phyloP scores from a whole-genome alignment of 1,140 invertebrate species.

The Drosophila sechellia region DNA sequence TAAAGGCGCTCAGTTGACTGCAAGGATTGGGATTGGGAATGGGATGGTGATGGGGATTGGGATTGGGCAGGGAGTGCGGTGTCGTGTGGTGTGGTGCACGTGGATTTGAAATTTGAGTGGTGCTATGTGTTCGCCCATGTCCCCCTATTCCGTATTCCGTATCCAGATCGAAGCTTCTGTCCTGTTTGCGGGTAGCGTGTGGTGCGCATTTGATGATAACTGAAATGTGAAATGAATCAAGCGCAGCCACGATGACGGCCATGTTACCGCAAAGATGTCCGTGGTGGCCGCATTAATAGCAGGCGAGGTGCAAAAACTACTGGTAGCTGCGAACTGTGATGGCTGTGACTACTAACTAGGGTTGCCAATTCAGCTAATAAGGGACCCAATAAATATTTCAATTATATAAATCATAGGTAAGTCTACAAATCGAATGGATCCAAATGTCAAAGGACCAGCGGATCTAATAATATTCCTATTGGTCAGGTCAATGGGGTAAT shows the following conservation, averaged over 20 bases:
- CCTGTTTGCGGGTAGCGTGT: conserved; percentile 6
- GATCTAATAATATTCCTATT: too few species aligned
- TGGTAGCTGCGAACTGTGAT: conserved; percentile 16
- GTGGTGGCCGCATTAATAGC: conserved; percentile 51
- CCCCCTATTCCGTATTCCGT: neutral
- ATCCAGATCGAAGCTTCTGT: conserved; percentile 7
- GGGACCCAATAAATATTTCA: too few species aligned
- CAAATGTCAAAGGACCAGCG: too few species aligned
- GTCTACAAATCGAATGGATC: too few species aligned
- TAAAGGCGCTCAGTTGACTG: conserved; percentile 52
- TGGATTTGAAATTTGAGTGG: conserved; percentile 42
- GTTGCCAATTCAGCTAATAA: neutral
- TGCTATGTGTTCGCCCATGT: neutral
- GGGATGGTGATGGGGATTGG: neutral
- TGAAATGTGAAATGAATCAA: conserved; percentile 62
- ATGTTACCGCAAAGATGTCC: conserved; percentile 46
- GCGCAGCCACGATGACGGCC: conserved; percentile 37
- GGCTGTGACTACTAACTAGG: neutral
- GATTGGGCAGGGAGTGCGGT: neutral
- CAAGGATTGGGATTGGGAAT: conserved; percentile 3
- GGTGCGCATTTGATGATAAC: conserved; percentile 59
- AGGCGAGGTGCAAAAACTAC: conserved; percentile 60
- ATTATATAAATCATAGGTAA: neutral
- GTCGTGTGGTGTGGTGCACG: conserved; percentile 12
- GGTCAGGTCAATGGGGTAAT: too few species aligned